These are phyloP conservation scores for Zhuqinia jingwanae DNA, from an alignment of 2,888 invertebrate species.

Conservation along the genomic window DNA sequence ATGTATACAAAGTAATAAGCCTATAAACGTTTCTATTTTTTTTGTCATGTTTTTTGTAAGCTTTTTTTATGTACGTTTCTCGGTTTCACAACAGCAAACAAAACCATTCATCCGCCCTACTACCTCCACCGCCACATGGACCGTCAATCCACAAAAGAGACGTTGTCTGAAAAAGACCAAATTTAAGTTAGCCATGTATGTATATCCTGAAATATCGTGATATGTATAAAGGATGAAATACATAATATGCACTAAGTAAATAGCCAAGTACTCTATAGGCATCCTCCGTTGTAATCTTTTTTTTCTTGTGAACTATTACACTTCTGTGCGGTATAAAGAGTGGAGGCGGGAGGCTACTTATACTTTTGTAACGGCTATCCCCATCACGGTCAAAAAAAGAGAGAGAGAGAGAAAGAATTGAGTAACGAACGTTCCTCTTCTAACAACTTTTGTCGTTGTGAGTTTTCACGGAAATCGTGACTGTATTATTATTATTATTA, in stretches of 20 bases:
- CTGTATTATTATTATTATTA: slow-evolving; percentile 70
- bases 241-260: neutral
- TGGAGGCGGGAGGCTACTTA: slow-evolving; percentile 25
- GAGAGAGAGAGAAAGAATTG: slow-evolving; percentile 46
- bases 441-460: slow-evolving; percentile 10
- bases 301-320: slow-evolving; percentile 41
- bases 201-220: neutral
- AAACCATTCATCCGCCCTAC: neutral
- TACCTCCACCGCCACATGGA: neutral
- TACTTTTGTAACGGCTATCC: neutral
- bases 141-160: neutral
- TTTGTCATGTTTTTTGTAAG: no score
- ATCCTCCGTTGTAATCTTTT: slow-evolving; percentile 24
- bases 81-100: neutral
- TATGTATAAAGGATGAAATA: neutral
- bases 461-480: slow-evolving; percentile 67
- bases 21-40: slow-evolving; percentile 5
- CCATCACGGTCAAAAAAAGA: no score
- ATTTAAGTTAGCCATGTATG: neutral
- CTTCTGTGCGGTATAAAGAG: no score
- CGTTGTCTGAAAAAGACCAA: neutral
- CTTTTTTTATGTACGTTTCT: neutral
- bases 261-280: neutral
- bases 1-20: neutral
- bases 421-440: slow-evolving; percentile 42